phyloP scores from a whole-genome alignment of 2,113 vertebrate genomes.

The Scytalopus superciliaris region DNA sequence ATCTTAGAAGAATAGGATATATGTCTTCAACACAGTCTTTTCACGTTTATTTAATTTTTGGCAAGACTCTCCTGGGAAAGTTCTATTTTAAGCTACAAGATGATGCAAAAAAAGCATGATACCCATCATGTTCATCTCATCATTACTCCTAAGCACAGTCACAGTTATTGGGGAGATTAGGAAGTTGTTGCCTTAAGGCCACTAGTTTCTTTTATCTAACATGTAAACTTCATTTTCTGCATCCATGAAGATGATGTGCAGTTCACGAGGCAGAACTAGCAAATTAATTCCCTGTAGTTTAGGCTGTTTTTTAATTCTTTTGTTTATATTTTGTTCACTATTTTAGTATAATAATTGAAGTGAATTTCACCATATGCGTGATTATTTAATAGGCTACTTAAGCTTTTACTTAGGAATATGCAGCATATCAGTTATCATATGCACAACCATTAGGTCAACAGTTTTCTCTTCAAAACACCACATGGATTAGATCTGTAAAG shows the following conservation, averaged over 20 bases:
- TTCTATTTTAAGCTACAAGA: neutral
- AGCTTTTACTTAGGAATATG: neutral
- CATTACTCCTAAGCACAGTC: neutral
- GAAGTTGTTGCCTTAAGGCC: neutral
- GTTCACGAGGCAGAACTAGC: neutral
- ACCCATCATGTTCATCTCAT: neutral
- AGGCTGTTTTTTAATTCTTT: neutral
- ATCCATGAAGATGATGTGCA: neutral
- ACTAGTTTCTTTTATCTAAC: neutral
- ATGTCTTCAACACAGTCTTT: neutral
- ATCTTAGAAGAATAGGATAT: neutral
- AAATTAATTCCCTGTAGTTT: neutral
- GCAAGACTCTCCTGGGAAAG: neutral
- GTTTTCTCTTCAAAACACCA: neutral
- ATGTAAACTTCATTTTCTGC: neutral
- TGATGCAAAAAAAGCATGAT: neutral
- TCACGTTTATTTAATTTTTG: neutral
- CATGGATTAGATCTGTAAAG: neutral
- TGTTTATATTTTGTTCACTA: neutral
- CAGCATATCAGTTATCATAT: neutral
- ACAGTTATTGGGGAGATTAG: neutral
- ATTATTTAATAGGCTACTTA: neutral
- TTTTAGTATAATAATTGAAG: neutral
- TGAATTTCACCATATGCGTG: neutral
- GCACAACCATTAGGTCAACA: neutral